Evolutionary conservation across 2,113 vertebrate genomes (phyloP), one percentile per base, ranked within the genome.

Genomic region (Myiagra hebetior): DNA sequence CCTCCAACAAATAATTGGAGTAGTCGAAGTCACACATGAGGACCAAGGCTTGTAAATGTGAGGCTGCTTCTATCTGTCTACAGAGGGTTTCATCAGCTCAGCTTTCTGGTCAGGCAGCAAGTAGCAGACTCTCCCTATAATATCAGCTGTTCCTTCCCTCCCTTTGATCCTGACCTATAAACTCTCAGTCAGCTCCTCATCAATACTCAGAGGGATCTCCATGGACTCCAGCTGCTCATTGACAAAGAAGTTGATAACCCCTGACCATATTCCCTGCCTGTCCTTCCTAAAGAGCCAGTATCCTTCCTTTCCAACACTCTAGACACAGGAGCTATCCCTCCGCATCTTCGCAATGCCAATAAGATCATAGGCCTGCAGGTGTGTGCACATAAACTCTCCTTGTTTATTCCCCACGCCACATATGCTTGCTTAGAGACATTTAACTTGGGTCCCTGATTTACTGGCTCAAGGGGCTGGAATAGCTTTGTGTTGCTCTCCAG

Each of bases 71-170:
- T 56, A 6, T 37, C n/a, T 28, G 5, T n/a, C 23, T 85, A 1
- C 13, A 47, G 41, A 47, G 23, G 19, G 7, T 33, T 14, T 39
- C 11, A 64, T 63, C n/a, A 28, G 7, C 28, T 46, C 27, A 37
- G 39, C 8, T 53, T 55, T 37, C 39, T 46, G 22, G 10, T 47
- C 18, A 73, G 57, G 33, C 6, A 55, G 9, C 16, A 26, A 37
- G n/a, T 4, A n/a, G 11, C 19, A 70, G n/a, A 41, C 16, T 35
- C 9, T 13, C 13, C 0, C 1, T 49, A 22, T 26, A 41, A 8
- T 16, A 39, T 55, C 19, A 62, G 5, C 8, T 10, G 17, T 33
- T 60, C 27, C 22, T 37, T 26, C 9, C 10, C 5, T 62, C 22
- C 15, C 19, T 70, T 53, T 70, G n/a, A 70, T 39, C 17, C 53